A percentile compares a stretch with the other conserved stretches of the same genome.
These are phyloP conservation scores for Heterotilapia buettikoferi DNA, from an alignment of 2,113 vertebrate genomes.

Conservation along the genomic window DNA sequence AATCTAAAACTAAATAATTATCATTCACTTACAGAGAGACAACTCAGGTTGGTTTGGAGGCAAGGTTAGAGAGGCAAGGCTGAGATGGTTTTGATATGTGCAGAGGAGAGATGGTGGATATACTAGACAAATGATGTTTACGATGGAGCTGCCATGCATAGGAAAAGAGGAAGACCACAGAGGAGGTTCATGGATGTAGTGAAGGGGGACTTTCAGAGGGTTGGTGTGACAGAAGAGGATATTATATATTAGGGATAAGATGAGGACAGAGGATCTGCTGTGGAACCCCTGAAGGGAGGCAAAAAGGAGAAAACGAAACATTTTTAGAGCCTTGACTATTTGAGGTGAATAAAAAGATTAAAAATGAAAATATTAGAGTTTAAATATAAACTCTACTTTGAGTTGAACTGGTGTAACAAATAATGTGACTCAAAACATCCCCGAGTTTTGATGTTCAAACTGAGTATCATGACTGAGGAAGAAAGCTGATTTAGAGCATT, in stretches of 20 bases:
- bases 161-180: neutral
- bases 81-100: neutral
- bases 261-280: neutral
- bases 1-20: neutral
- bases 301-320: no score
- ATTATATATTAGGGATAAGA: neutral
- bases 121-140: neutral
- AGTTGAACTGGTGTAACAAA: no score
- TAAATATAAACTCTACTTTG: no score
- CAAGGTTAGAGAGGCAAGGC: neutral
- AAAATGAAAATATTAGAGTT: neutral
- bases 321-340: no score
- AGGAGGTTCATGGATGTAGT: neutral
- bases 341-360: neutral
- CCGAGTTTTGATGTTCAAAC: neutral
- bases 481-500: neutral
- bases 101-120: neutral
- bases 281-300: neutral
- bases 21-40: neutral
- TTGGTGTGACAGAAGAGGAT: neutral
- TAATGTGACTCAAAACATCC: no score
- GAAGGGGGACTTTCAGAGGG: neutral
- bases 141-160: neutral
- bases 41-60: neutral
- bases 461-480: neutral